Evolutionary conservation across 35 echinoderm and acorn worm genomes (phyloP).

Genomic region (Amphiura filiformis): DNA sequence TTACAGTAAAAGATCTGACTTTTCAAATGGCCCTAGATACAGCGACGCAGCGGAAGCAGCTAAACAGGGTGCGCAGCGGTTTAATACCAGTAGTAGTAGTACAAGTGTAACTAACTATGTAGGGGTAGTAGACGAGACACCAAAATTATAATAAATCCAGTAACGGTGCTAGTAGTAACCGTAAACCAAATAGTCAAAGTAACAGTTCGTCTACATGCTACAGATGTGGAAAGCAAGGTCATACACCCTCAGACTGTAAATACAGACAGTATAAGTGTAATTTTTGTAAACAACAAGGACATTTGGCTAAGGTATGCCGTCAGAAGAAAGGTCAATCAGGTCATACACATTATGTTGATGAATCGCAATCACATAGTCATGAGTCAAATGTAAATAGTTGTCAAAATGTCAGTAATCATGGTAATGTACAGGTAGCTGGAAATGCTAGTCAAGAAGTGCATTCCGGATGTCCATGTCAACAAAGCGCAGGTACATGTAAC

Average conservation of each 20-base stretch:
- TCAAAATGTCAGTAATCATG: neutral
- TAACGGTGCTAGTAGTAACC: neutral
- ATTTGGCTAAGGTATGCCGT: neutral
- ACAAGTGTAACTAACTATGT: neutral
- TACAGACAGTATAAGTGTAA: neutral
- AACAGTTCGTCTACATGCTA: too few species aligned
- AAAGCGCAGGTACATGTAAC: neutral
- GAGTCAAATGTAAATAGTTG: too few species aligned
- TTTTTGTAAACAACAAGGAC: neutral
- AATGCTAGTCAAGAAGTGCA: neutral
- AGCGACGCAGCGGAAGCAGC: neutral
- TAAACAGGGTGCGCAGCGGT: neutral
- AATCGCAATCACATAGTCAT: neutral
- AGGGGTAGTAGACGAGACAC: neutral
- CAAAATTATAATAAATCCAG: neutral
- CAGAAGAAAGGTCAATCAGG: neutral
- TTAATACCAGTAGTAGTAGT: neutral
- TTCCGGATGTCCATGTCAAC: neutral
- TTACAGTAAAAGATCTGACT: constrained; percentile 18
- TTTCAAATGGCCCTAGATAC: neutral
- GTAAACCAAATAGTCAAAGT: neutral
- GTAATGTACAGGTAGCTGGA: neutral
- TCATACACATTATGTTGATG: neutral
- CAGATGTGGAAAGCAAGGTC: neutral
- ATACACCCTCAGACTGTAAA: neutral